These are phyloP conservation scores for Cyprinodon variegatus DNA, from an alignment of 2,113 vertebrate species.

Conservation along the genomic window DNA sequence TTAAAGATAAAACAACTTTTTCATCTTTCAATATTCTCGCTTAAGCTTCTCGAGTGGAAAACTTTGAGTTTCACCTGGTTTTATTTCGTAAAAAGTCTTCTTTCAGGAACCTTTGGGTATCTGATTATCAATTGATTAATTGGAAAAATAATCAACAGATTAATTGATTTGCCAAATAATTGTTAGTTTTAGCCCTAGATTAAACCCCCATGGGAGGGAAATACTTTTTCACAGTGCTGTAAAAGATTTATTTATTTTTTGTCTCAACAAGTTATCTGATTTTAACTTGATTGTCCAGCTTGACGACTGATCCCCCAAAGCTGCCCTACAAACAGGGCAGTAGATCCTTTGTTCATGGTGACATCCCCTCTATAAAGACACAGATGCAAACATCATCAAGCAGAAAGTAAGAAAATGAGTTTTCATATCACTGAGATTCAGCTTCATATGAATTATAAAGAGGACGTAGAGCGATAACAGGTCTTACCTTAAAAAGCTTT, in stretches of 20 bases:
- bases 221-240: not conserved
- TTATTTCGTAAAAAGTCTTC: no score
- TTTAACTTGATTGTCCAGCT: no score
- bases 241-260: not conserved
- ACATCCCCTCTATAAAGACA: not conserved
- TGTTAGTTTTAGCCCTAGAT: no score
- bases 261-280: not conserved
- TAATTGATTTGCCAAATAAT: no score
- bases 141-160: no score
- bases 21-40: no score
- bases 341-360: not conserved
- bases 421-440: not conserved
- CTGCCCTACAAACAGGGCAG: not conserved
- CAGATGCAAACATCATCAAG: not conserved
- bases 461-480: not conserved
- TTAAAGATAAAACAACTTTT: no score
- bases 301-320: not conserved
- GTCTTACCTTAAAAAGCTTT: slow-evolving; percentile 8
- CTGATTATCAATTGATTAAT: no score
- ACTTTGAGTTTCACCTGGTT: no score
- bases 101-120: no score
- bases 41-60: no score
- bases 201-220: not conserved
- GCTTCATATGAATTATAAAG: not conserved
- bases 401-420: not conserved